phyloP scores from a whole-genome alignment of 2,797 vertebrate genomes.

The Sebastes trivittatus region DNA sequence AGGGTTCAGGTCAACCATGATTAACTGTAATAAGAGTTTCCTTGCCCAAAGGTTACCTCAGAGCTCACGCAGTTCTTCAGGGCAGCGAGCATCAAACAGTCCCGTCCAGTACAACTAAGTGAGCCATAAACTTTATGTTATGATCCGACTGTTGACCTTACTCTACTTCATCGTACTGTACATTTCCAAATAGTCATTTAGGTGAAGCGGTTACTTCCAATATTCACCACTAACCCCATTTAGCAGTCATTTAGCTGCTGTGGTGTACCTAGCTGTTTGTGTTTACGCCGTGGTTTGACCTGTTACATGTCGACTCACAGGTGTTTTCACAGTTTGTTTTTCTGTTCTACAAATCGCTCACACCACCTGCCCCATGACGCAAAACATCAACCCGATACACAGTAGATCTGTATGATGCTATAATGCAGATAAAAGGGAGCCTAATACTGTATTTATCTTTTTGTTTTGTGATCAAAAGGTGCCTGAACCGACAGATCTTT shows the following conservation, averaged over 20 bases:
- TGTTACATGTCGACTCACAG: not conserved
- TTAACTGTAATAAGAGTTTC: constrained; percentile 37
- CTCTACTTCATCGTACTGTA: not conserved
- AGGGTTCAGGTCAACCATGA: constrained; percentile 57
- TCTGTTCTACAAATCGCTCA: constrained; percentile 11
- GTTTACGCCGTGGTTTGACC: constrained; percentile 40
- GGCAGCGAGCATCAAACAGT: not conserved
- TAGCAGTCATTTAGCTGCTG: not conserved
- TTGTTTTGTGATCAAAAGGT: not conserved
- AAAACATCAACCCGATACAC: not conserved
- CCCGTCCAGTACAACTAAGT: not conserved
- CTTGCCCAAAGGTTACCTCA: constrained; percentile 65
- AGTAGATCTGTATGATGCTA: not conserved
- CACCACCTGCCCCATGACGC: not conserved
- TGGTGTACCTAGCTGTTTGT: not conserved
- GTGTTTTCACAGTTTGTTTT: constrained; percentile 33
- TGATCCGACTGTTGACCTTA: not conserved
- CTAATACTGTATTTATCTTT: not conserved
- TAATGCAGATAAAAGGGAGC: not conserved
- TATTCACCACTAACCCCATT: not conserved
- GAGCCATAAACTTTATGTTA: not conserved
- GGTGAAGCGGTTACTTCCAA: not conserved
- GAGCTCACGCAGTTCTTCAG: constrained; percentile 34
- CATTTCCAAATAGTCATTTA: not conserved
- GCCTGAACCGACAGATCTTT: not conserved